Conservation (phyloP, 2,797 vertebrate species). For the Megaceryle alcyon region DNA sequence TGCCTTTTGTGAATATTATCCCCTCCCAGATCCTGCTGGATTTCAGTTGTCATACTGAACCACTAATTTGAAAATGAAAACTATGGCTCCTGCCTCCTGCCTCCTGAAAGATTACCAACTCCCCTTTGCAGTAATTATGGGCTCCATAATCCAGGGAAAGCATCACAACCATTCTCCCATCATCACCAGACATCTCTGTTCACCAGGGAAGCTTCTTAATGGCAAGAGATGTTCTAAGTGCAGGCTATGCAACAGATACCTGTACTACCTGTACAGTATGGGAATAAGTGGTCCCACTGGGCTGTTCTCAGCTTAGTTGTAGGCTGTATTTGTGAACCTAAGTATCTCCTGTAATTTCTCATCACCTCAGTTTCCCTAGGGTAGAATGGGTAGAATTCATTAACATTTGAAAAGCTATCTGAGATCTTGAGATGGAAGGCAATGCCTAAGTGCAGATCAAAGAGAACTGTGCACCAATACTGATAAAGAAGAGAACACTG, state of each 20-base stretch:
- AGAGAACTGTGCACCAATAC: not conserved
- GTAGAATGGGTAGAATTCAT: constrained; percentile 33
- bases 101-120: not conserved
- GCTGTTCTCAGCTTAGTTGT: constrained; percentile 12
- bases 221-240: not conserved
- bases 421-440: constrained; percentile 32
- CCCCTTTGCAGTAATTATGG: not conserved
- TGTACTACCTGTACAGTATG: constrained; percentile 25
- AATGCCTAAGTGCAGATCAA: constrained; percentile 38
- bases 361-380: constrained; percentile 41
- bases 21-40: not conserved
- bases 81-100: not conserved
- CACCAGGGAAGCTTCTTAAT: not conserved
- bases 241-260: constrained; percentile 36
- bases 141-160: not conserved
- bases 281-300: not conserved
- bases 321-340: constrained; percentile 34
- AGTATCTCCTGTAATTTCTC: constrained; percentile 53
- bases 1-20: not conserved
- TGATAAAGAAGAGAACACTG: constrained; percentile 26
- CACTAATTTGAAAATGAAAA: constrained; percentile 16
- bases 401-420: constrained; percentile 58
- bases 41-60: not conserved
- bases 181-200: constrained; percentile 34
- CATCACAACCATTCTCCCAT: constrained; percentile 14